Evolutionary conservation across 1,140 invertebrate genomes (phyloP), one percentile per base, ranked within the genome.

Genomic region (Halyomorpha halys): DNA sequence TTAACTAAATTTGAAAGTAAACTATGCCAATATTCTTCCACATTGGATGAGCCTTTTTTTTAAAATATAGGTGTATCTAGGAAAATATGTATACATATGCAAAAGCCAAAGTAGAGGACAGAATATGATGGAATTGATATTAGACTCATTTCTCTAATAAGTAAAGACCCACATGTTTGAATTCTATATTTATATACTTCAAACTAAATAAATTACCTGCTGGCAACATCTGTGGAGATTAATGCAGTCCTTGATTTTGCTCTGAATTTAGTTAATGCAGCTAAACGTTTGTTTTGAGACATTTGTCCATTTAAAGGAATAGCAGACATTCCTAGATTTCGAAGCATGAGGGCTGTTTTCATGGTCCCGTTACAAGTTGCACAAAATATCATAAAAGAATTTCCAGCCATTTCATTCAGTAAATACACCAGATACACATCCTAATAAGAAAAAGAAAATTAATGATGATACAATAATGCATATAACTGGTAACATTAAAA

Each of bases 221-320:
- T 96, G 1, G 96, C 96, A 16, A 99, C 96, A 80, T 99, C 97
- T 11, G 97, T 99, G 14, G 94, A 97, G 65, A 99, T 91, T 13
- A 99, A 78, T 69, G 93, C 89, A 0, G 87, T 89, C 59, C 90
- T 77, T 70, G 82, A 85, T 76, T 94, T 94, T 15, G 86, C 84
- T 76, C 91, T 93, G 73, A 97, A 97, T 78, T 97, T 97, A 65
- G 90, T 93, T 3, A 97, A 75, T 0, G 93, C 87, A 0, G 90
- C 93, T 54, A 97, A 77, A 6, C 94, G 81, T 73, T 95, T 96
- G 72, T 94, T 91, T 73, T 96, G 91, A 1, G 88, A 87, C 92
- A 99, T 96, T 78, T 99, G 94, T 0, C 97, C 97, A 76, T 99
- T 94, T 13, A 99, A 78, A 1, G 97, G 95, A 59, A 99, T 91